phyloP scores from a whole-genome alignment of 2,113 vertebrate species.

The Serilophus lunatus region DNA sequence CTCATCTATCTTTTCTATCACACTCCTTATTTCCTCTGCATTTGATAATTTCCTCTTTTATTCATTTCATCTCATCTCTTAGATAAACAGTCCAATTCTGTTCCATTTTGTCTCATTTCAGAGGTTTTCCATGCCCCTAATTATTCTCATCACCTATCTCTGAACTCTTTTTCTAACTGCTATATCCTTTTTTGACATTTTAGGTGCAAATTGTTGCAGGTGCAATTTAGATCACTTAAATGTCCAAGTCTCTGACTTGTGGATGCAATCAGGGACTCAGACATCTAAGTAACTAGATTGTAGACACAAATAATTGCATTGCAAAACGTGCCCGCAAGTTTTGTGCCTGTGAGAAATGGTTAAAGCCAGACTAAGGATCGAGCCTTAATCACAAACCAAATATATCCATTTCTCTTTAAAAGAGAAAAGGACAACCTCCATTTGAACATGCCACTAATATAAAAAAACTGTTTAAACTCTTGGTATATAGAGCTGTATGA shows the following conservation, averaged over 20 bases:
- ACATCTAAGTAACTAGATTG: constrained; percentile 51
- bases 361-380: constrained; percentile 29
- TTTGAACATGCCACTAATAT: neutral
- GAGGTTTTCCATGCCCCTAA: constrained; percentile 22
- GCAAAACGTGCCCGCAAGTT: constrained; percentile 41
- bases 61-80: neutral
- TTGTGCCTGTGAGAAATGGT: constrained; percentile 18
- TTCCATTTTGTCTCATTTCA: constrained; percentile 48
- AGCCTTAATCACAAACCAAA: constrained; percentile 24
- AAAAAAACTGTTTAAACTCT: neutral
- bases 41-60: neutral
- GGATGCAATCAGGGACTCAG: constrained; percentile 53
- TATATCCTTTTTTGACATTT: constrained; percentile 48
- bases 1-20: neutral
- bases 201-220: constrained; percentile 50
- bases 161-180: constrained; percentile 17
- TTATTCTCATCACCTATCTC: constrained; percentile 33
- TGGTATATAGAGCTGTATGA: neutral
- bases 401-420: neutral
- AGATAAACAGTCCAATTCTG: constrained; percentile 40
- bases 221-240: constrained; percentile 62
- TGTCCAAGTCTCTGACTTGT: constrained; percentile 51
- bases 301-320: constrained; percentile 53
- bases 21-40: neutral
- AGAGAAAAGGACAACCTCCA: neutral